A percentile compares a stretch with the other conserved stretches of the same genome.
phyloP scores from a whole-genome alignment of 1,140 invertebrate genomes.

The Saccostrea glomerata region DNA sequence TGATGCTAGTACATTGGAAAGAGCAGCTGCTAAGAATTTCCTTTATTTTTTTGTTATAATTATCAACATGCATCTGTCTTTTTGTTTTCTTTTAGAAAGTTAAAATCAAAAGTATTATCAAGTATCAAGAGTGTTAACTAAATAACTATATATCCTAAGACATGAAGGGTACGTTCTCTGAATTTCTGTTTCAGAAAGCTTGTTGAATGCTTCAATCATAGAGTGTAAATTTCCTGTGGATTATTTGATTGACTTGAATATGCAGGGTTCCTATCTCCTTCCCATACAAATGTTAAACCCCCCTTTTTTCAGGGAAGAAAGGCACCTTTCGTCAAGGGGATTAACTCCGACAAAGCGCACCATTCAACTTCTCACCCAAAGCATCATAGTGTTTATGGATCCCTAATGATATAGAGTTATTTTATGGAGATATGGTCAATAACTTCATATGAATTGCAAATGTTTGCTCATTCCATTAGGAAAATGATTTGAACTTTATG shows the following conservation, averaged over 20 bases:
- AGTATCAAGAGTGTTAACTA: background rate
- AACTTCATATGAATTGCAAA: conserved; percentile 23
- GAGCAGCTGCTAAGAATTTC: background rate
- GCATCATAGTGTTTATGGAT: background rate
- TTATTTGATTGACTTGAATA: background rate
- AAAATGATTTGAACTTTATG: background rate
- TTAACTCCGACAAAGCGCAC: background rate
- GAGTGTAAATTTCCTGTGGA: background rate
- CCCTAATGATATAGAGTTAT: conserved; percentile 5
- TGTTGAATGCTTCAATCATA: too few species aligned
- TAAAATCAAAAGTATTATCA: background rate
- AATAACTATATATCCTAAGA: background rate
- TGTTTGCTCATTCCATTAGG: background rate
- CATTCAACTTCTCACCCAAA: conserved; percentile 15
- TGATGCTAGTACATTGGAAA: background rate
- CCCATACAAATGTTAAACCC: background rate
- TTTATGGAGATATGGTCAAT: conserved; percentile 20
- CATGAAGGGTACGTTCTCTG: background rate
- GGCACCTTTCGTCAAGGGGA: background rate
- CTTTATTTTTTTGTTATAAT: too few species aligned
- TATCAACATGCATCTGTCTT: too few species aligned
- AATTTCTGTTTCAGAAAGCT: too few species aligned
- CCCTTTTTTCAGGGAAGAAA: background rate
- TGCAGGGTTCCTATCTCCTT: background rate
- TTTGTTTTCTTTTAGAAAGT: background rate